Conservation (phyloP, 2,113 vertebrate species). For the Raphicerus campestris region DNA sequence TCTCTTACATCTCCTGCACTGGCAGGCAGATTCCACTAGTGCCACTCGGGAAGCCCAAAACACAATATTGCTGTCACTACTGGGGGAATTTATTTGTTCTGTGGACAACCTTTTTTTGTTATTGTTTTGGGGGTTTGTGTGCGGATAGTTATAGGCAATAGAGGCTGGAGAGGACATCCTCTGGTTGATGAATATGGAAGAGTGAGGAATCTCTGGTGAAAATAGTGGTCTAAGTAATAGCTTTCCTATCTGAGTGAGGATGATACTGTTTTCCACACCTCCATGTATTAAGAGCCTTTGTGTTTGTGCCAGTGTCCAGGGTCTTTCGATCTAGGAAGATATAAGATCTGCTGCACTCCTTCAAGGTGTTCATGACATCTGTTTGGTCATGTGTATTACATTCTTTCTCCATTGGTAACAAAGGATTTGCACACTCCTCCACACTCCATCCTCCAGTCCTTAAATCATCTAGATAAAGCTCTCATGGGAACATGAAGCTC, state of each 20-base stretch:
- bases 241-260: background rate
- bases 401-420: background rate
- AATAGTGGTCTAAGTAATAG: background rate
- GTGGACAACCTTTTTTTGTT: background rate
- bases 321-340: background rate
- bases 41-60: background rate
- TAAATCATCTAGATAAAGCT: background rate
- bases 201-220: background rate
- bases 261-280: background rate
- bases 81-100: background rate
- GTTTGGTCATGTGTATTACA: background rate
- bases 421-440: background rate
- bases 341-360: background rate
- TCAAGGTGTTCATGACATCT: background rate
- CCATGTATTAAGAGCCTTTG: background rate
- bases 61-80: background rate
- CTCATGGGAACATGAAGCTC: background rate
- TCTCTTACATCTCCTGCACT: background rate
- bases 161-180: background rate
- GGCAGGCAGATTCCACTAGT: background rate
- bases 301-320: background rate
- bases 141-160: background rate
- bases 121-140: background rate
- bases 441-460: too few species aligned
- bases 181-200: background rate